A percentile compares a stretch with the other conserved stretches of the same genome.
These are phyloP conservation scores for Xylota segnis DNA, from an alignment of 2,888 invertebrate genomes.

Conservation along the genomic window DNA sequence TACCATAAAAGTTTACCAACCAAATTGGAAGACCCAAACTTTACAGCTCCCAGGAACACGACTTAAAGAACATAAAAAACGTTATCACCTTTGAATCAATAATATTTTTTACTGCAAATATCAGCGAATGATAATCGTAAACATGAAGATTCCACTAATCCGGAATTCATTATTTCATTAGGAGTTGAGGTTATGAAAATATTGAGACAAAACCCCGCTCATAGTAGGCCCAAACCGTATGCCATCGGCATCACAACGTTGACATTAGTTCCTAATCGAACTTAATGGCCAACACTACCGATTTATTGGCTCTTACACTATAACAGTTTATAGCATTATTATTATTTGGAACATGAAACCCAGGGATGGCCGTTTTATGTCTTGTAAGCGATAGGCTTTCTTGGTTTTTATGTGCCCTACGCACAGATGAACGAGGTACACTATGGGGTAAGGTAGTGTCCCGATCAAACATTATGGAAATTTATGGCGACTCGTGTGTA, in stretches of 20 bases:
- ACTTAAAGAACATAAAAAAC: no score
- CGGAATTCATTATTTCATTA: slow-evolving; percentile 14
- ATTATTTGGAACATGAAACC: background rate
- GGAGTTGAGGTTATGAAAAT: background rate
- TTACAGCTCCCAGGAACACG: no score
- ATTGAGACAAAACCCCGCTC: background rate
- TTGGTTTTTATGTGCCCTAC: background rate
- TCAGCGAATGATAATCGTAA: background rate
- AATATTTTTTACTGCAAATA: background rate
- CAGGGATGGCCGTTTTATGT: background rate
- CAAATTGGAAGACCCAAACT: no score
- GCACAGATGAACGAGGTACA: background rate
- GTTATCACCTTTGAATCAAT: background rate
- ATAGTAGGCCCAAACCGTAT: background rate
- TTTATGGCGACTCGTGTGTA: no score
- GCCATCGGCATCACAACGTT: no score
- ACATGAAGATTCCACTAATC: background rate
- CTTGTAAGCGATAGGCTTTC: background rate
- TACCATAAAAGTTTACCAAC: no score
- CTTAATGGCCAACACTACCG: background rate
- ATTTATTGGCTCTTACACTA: background rate
- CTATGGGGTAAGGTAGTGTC: no score
- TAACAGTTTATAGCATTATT: background rate
- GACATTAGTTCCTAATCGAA: slow-evolving; percentile 3
- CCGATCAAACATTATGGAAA: no score